These are phyloP conservation scores for Ameiurus melas DNA, from an alignment of 2,113 vertebrate species.

Conservation along the genomic window DNA sequence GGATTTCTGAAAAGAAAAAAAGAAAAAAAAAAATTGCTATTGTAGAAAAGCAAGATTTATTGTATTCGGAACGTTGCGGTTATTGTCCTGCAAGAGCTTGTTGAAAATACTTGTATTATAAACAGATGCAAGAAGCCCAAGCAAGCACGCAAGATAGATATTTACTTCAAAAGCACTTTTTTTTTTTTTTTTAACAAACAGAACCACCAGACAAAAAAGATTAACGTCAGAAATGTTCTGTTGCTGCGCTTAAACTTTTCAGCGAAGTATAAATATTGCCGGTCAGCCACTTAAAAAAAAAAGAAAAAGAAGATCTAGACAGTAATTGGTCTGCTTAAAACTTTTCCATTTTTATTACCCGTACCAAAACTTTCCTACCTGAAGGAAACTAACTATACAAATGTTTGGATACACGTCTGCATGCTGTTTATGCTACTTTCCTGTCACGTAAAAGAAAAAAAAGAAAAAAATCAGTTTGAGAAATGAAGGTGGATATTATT, in stretches of 20 bases:
- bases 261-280: neutral
- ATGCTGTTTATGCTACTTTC: neutral
- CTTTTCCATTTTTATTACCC: conserved; percentile 1
- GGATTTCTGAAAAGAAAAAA: conserved; percentile 28
- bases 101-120: conserved; percentile 50
- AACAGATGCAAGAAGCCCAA: conserved; percentile 43
- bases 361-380: neutral
- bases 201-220: conserved; percentile 17
- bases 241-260: neutral
- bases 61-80: conserved; percentile 49
- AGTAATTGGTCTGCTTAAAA: conserved; percentile 1
- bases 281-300: neutral
- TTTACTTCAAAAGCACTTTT: conserved; percentile 48
- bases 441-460: neutral
- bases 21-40: conserved; percentile 1
- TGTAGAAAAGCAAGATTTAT: conserved; percentile 50
- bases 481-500: neutral
- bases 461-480: neutral
- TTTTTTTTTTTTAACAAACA: conserved; percentile 19
- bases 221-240: conserved; percentile 11
- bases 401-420: neutral
- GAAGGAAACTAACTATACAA: neutral
- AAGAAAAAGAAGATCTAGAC: neutral
- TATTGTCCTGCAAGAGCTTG: conserved; percentile 51
- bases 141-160: conserved; percentile 41